phyloP scores from a whole-genome alignment of 2,888 invertebrate species.

The Drosophila greeni region DNA sequence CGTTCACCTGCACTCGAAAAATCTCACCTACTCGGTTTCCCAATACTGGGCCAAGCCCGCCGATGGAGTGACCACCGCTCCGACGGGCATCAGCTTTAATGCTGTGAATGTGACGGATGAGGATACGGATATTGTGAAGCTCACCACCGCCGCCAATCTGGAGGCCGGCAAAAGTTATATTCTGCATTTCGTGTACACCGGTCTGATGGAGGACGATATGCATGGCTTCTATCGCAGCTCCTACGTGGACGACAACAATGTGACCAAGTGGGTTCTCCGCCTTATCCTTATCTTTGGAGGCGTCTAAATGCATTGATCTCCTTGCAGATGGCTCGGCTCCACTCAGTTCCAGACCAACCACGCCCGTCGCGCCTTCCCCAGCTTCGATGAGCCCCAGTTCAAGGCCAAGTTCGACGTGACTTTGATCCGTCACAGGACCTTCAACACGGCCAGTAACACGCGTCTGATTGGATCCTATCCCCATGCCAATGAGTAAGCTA shows the following conservation, averaged over 20 bases:
- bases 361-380: constrained; percentile 87
- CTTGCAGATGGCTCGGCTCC: constrained; percentile 81
- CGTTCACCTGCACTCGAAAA: constrained; percentile 80
- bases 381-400: constrained; percentile 87
- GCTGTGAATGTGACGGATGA: constrained; percentile 18
- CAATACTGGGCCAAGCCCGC: constrained; percentile 59
- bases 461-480: constrained; percentile 33
- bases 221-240: constrained; percentile 80
- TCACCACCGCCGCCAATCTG: constrained; percentile 75
- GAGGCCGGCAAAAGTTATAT: constrained; percentile 76
- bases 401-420: constrained; percentile 83
- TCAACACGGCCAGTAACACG: constrained; percentile 69
- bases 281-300: fast-evolving
- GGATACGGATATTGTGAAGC: constrained; percentile 71
- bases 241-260: constrained; percentile 76
- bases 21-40: constrained; percentile 67
- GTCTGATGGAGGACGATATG: constrained; percentile 80
- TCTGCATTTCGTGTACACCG: constrained; percentile 79
- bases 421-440: constrained; percentile 75
- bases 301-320: neutral
- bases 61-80: constrained; percentile 3
- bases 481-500: constrained; percentile 58
- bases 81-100: constrained; percentile 1
- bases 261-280: constrained; percentile 66
- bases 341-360: constrained; percentile 86